Evolutionary conservation across 2,888 invertebrate species (phyloP), one percentile per base, ranked within the genome.

Genomic region (Chloroclysta siterata): DNA sequence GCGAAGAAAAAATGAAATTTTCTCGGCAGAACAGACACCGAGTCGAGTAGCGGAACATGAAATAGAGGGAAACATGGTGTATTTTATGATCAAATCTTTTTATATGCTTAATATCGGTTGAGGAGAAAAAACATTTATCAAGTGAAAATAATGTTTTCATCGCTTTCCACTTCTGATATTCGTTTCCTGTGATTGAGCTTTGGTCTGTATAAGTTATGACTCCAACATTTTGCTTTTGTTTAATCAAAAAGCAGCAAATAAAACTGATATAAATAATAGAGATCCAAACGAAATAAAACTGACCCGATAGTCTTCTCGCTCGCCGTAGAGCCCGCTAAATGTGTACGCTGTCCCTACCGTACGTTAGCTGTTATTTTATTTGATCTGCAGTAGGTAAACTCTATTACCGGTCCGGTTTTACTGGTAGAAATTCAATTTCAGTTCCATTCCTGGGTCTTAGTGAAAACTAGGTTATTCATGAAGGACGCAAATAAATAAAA

Each of bases 391-490:
- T 83, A 87, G 82, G 88, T 88, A 89, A 89, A 89, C 88, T 88
- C 87, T 85, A 89, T 90, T 89, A 90, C 85, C 74, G 81, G 82
- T 78, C 83, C 88, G 54, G 85, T 89, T 90, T 90, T 90, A 91
- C 85, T 85, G 83, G 82, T 83, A 82, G 80, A 87, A 89, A 90
- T 89, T 89, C 84, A 88, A 90, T 91, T 90, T 84, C 82, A 83
- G 76, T 79, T 78, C 79, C 79, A 79, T 80, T 78, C 80, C 79
- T 79, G 80, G 82, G 83, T 87, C 84, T 84, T 83, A 83, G 77
- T 81, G 72, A 81, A 82, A 89, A 86, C 78, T 88, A 83, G 85
- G 84, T 87, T 88, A 86, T 80, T 76, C 78, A 81, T 72, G 76
- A 74, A 75, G 75, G 77, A 82, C 77, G 75, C 79, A 83, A 85